Evolutionary conservation across 2,888 invertebrate genomes (phyloP).

Genomic region (Drosophila lutescens): DNA sequence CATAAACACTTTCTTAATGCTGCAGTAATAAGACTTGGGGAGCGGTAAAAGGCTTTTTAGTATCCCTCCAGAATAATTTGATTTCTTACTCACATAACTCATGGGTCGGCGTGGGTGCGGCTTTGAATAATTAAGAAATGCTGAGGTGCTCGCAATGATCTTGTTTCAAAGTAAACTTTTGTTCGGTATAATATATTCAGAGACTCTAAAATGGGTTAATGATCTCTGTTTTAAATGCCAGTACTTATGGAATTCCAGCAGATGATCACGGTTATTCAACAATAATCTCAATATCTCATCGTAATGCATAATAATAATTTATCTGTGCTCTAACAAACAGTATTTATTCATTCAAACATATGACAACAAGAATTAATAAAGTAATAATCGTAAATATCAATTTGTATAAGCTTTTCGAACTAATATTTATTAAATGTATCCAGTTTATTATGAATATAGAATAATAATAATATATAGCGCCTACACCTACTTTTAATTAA

Average conservation of each 20-base stretch:
- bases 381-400: conserved; percentile 9
- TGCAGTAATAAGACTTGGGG: conserved; percentile 14
- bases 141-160: conserved; percentile 3
- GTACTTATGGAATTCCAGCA: background rate
- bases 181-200: background rate
- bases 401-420: background rate
- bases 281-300: background rate
- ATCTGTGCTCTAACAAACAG: background rate
- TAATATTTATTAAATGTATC: background rate
- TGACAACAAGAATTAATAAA: conserved; percentile 3
- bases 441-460: no score
- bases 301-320: background rate
- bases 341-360: background rate
- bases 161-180: conserved; percentile 5
- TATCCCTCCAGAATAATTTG: conserved; percentile 9
- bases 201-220: background rate
- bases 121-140: conserved; percentile 14
- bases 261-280: background rate
- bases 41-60: conserved; percentile 19
- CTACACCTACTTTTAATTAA: background rate
- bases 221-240: background rate
- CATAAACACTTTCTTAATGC: conserved; percentile 31
- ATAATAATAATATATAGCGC: background rate
- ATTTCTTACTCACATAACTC: background rate
- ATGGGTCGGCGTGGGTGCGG: conserved; percentile 18